Evolutionary conservation across 2,797 vertebrate genomes (phyloP).

Genomic region (Diplodus puntazzo): DNA sequence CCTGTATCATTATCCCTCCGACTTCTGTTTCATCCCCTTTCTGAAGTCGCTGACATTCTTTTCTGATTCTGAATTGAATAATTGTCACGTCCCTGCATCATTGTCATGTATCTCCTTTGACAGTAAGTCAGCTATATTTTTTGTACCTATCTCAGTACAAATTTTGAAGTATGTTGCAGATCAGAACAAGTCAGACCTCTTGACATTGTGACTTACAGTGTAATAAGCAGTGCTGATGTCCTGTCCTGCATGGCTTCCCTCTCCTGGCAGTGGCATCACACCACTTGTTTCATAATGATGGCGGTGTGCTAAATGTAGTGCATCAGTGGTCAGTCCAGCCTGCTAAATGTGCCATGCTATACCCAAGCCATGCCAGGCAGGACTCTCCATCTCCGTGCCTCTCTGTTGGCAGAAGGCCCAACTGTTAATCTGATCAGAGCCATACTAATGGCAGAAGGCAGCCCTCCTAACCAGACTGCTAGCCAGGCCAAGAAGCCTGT

Average conservation of each 20-base stretch:
- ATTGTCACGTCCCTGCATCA: no score
- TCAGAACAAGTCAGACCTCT: background rate
- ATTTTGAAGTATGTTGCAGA: background rate
- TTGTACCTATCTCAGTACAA: background rate
- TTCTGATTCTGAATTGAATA: background rate
- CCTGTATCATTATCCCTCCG: constrained; percentile 3
- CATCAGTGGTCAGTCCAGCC: constrained; percentile 64
- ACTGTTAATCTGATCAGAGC: constrained; percentile 69
- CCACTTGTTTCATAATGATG: constrained; percentile 62
- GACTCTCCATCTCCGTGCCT: constrained; percentile 51
- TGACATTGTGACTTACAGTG: background rate
- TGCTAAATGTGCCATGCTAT: constrained; percentile 68
- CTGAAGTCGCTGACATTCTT: constrained; percentile 55
- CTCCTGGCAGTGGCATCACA: constrained; percentile 41
- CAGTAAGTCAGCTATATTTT: background rate
- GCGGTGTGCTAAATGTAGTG: constrained; percentile 69
- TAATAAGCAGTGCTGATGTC: constrained; percentile 7
- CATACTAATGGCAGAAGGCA: constrained; percentile 77
- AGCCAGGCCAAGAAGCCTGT: constrained; percentile 61
- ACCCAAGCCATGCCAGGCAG: constrained; percentile 52
- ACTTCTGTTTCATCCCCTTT: constrained; percentile 2
- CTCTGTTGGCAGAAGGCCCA: constrained; percentile 57
- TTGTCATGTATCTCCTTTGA: background rate
- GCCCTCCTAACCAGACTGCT: constrained; percentile 62
- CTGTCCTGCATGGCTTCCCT: constrained; percentile 31